Conservation (phyloP, 2,113 vertebrate species). For the Turnix velox region DNA sequence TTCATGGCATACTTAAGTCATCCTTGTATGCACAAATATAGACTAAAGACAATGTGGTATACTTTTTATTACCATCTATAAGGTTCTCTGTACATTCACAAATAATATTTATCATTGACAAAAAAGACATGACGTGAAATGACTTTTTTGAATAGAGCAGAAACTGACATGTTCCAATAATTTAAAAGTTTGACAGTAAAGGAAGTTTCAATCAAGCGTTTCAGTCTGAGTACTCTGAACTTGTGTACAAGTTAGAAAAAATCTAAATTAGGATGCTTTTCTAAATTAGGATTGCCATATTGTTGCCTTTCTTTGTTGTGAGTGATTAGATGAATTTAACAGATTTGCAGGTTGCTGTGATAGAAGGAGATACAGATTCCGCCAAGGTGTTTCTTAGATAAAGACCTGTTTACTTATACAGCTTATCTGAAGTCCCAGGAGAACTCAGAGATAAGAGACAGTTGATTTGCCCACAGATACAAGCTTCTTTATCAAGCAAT, state of each 20-base stretch:
- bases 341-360: neutral
- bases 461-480: neutral
- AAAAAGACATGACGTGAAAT: neutral
- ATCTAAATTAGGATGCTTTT: neutral
- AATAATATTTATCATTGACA: neutral
- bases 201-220: neutral
- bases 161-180: neutral
- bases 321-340: neutral
- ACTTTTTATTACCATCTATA: neutral
- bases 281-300: neutral
- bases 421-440: neutral
- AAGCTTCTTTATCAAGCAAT: neutral
- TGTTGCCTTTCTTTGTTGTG: neutral
- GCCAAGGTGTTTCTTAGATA: neutral
- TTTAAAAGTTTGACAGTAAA: neutral
- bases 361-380: neutral
- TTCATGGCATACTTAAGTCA: neutral
- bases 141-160: neutral
- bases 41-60: neutral
- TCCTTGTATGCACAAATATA: neutral
- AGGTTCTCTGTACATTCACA: neutral
- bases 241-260: neutral
- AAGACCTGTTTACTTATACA: neutral
- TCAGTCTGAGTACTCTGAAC: neutral
- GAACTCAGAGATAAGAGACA: neutral